phyloP scores from a whole-genome alignment of 2,797 vertebrate genomes.

The Acomys russatus region DNA sequence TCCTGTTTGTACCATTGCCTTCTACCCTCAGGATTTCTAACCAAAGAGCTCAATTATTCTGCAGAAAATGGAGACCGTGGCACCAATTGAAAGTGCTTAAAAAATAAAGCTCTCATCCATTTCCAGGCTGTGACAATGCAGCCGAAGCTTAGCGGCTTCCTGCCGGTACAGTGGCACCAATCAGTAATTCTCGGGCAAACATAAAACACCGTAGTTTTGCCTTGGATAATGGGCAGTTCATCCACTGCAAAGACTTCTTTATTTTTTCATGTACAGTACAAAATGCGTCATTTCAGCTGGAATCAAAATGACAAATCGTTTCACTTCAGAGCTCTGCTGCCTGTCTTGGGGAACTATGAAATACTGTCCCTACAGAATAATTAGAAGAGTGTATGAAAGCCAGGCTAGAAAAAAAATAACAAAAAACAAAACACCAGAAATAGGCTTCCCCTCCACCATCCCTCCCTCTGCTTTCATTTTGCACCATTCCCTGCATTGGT shows the following conservation, averaged over 20 bases:
- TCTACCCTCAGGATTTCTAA: slow-evolving; percentile 75
- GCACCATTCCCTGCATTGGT: neutral
- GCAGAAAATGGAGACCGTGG: slow-evolving; percentile 73
- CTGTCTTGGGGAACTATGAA: slow-evolving; percentile 54
- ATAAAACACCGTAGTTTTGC: slow-evolving; percentile 75
- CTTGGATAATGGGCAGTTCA: slow-evolving; percentile 78
- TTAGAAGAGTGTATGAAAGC: neutral
- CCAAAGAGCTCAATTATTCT: slow-evolving; percentile 70
- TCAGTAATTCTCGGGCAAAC: slow-evolving; percentile 77
- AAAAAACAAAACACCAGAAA: neutral
- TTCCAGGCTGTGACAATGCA: slow-evolving; percentile 41
- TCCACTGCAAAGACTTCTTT: slow-evolving; percentile 73
- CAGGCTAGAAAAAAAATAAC: neutral
- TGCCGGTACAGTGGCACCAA: slow-evolving; percentile 21
- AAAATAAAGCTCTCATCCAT: slow-evolving; percentile 58
- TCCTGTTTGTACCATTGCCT: slow-evolving; percentile 45
- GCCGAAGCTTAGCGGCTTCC: slow-evolving; percentile 28
- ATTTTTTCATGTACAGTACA: slow-evolving; percentile 77
- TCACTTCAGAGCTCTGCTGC: slow-evolving; percentile 74
- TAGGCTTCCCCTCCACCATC: neutral
- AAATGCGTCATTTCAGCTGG: slow-evolving; percentile 77
- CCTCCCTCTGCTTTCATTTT: neutral
- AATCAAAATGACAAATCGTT: slow-evolving; percentile 82
- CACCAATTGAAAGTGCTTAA: slow-evolving; percentile 60
- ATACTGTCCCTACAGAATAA: slow-evolving; percentile 44